A percentile compares a stretch with the other conserved stretches of the same genome.
Evolutionary conservation across 2,113 vertebrate species (phyloP).

Genomic region (Orthonyx spaldingii): DNA sequence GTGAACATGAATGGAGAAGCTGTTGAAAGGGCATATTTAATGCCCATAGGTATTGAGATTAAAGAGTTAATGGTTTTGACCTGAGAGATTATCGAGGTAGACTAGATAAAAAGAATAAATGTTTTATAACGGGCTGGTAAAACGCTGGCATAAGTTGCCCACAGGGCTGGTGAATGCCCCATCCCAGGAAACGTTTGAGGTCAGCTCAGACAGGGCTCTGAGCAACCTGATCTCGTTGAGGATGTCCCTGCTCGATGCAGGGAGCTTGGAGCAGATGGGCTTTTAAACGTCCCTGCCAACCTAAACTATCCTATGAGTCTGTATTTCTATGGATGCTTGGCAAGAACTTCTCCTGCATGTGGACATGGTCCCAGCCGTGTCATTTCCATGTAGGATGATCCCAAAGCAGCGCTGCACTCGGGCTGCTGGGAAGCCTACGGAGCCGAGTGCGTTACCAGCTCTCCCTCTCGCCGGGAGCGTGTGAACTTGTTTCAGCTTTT

Average conservation of each 20-base stretch:
- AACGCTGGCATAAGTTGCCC: background rate
- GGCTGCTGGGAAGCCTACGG: background rate
- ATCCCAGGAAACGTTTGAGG: background rate
- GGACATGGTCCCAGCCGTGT: background rate
- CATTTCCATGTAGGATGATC: background rate
- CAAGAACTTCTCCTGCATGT: background rate
- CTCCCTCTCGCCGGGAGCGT: background rate
- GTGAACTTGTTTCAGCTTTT: background rate
- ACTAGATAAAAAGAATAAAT: background rate
- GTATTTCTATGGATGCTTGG: background rate
- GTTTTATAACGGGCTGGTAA: background rate
- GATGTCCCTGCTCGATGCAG: background rate
- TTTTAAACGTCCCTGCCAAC: background rate
- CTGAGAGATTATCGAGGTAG: background rate
- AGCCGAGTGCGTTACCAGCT: accelerated
- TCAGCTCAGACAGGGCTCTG: background rate
- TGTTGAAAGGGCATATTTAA: background rate
- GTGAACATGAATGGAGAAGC: background rate
- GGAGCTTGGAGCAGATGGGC: background rate
- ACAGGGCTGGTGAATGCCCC: background rate
- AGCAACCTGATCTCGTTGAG: background rate
- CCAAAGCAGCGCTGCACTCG: accelerated
- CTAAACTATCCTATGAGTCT: background rate
- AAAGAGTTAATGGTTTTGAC: background rate
- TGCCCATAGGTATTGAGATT: background rate